These are phyloP conservation scores for Astreopora myriophthalma DNA, from an alignment of 64 coral and sea anemone genomes.

Conservation along the genomic window DNA sequence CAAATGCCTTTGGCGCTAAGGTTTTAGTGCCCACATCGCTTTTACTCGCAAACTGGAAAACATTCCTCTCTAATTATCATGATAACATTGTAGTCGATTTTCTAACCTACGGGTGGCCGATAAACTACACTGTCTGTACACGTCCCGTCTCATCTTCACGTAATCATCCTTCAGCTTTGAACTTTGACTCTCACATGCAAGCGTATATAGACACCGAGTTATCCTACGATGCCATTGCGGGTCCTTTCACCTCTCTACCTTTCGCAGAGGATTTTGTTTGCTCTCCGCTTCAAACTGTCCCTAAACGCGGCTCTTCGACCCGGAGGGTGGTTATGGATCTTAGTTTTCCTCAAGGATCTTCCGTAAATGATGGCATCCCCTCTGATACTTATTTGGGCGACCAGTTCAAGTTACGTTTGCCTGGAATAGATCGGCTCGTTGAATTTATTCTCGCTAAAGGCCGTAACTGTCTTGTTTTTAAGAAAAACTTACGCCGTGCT, in stretches of 20 bases:
- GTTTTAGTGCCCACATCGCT: neutral
- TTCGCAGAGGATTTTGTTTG: neutral
- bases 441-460: slow-evolving; percentile 12
- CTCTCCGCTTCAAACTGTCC: neutral
- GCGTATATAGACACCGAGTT: neutral
- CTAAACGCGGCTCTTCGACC: neutral
- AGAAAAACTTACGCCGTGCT: slow-evolving; percentile 6
- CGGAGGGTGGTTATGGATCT: slow-evolving; percentile 4
- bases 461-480: neutral
- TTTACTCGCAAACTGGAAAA: neutral
- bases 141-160: neutral
- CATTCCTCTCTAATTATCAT: neutral
- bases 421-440: neutral
- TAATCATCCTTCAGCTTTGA: neutral
- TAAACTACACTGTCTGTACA: neutral
- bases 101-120: slow-evolving; percentile 2
- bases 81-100: slow-evolving; percentile 7
- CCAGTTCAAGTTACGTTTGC: neutral
- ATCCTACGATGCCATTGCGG: neutral
- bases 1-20: slow-evolving; percentile 12
- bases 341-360: slow-evolving; percentile 4
- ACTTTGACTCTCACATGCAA: neutral
- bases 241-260: neutral
- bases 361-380: slow-evolving; percentile 5
- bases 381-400: neutral